Conservation (phyloP, 2,888 invertebrate species). For the Tribolium freemani region DNA sequence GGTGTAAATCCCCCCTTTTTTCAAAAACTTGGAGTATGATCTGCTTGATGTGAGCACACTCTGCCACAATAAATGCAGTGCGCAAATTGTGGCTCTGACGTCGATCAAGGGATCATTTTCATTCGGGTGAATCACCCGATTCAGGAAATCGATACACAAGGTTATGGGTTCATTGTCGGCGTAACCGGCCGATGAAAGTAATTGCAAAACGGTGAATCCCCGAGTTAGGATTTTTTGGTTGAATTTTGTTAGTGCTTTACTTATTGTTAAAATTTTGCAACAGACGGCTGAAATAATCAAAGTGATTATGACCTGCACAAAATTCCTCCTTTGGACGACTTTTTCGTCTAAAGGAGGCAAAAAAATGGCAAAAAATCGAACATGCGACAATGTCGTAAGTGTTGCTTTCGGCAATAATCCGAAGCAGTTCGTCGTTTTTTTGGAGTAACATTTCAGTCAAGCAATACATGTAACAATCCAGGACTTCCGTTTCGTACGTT, state of each 20-base stretch:
- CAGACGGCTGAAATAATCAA: conserved; percentile 9
- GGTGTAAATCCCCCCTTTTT: conserved; percentile 60
- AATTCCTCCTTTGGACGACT: no score
- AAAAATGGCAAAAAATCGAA: neutral
- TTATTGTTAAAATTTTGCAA: conserved; percentile 4
- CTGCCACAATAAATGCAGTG: conserved; percentile 66
- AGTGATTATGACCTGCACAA: no score
- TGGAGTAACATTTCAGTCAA: neutral
- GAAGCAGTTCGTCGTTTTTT: neutral
- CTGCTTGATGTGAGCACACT: conserved; percentile 54
- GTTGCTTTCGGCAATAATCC: neutral
- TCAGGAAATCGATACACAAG: conserved; percentile 7
- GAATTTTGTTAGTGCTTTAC: neutral
- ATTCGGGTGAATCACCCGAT: conserved; percentile 20
- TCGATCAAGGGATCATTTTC: conserved; percentile 18
- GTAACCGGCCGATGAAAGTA: neutral
- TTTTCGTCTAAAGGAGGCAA: neutral
- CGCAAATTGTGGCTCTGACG: conserved; percentile 60
- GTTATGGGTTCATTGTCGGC: neutral
- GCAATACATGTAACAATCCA: conserved; percentile 16
- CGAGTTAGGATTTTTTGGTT: conserved; percentile 17
- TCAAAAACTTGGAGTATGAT: conserved; percentile 61
- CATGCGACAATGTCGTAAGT: neutral
- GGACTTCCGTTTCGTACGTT: conserved; percentile 6
- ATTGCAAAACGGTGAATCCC: conserved; percentile 21